Percentiles rank a stretch among this genome's conserved stretches.
Evolutionary conservation across 2,113 vertebrate genomes (phyloP).

Genomic region (Apus apus): DNA sequence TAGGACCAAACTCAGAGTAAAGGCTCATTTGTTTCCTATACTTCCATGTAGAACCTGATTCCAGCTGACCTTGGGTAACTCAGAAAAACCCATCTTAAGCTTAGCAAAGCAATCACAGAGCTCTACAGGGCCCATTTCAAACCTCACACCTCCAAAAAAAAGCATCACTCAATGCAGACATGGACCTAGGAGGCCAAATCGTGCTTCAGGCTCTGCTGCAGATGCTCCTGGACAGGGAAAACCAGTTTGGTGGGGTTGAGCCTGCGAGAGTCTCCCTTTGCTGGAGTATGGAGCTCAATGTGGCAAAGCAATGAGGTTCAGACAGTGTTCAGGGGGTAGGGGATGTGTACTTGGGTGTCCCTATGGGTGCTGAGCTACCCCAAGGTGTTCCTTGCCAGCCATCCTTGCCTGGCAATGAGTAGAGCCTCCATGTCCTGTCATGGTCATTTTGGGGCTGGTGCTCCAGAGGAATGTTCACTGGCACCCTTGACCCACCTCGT

Average conservation of each 20-base stretch:
- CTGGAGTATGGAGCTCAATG: neutral
- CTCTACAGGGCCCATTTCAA: neutral
- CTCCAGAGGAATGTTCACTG: neutral
- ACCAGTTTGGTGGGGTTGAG: neutral
- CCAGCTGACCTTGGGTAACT: neutral
- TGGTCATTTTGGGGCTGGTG: neutral
- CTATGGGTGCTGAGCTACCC: neutral
- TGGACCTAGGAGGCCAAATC: neutral
- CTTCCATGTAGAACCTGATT: neutral
- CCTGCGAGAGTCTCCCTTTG: neutral
- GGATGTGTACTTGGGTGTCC: neutral
- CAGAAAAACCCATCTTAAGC: accelerated
- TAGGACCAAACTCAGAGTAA: neutral
- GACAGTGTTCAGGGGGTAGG: neutral
- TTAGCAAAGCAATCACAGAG: neutral
- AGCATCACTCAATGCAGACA: neutral
- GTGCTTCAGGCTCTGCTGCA: neutral
- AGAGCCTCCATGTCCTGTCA: neutral
- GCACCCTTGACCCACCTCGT: neutral
- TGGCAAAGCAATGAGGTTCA: neutral
- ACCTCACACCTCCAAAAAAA: neutral
- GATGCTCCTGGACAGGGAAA: neutral
- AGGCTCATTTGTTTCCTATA: neutral
- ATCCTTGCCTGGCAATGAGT: neutral
- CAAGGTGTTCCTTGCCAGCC: accelerated